Base-by-base conservation (phyloP, 2,797 vertebrate genomes). In the Euphonia xanthogaster region DNA sequence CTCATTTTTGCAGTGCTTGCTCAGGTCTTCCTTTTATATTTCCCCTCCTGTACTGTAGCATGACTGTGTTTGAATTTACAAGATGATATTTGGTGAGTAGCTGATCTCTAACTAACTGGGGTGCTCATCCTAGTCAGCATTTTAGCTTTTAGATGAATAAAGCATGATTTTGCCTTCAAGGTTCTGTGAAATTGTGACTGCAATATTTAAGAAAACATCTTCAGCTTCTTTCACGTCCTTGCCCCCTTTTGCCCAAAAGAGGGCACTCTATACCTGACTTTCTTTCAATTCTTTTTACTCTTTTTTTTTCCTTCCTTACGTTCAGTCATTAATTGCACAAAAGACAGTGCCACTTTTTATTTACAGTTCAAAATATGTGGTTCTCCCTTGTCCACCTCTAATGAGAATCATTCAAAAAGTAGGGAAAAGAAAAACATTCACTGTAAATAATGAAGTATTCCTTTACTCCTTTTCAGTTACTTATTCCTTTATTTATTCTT, bases 261-360 rank as follows among this genome's bases (percentile, higher is more conserved):
- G 96, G 95, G 95, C 91, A 94, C 82, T 75, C 85, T 95, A 37
- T 94, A 47, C 70, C 78, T 53, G 72, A 75, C 22, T 93, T 77
- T 93, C 53, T 47, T 79, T 37, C 68, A 74, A 35, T 47, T 66
- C 2, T 44, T 61, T 25, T 67, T 60, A 3, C 6, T 24, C 0
- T 7, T 35, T n/a, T 30, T n/a, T 20, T n/a, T 13, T 5, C 3
- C 12, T 27, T 18, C 1, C 7, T 53, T 37, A 2, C 1, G 0
- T 37, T 54, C 22, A 19, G 1, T 63, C 58, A 48, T 63, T 76
- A 82, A 66, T 45, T 91, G 24, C 50, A n/a, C 27, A 78, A 77
- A 92, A 75, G 17, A 45, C 6, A 0, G 20, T 73, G 3, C 10
- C 11, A 78, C 58, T 39, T 91, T 71, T 88, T 82, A 82, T 57